phyloP scores from a whole-genome alignment of 2,888 invertebrate genomes.

The Hemistola chrysoprasaria region DNA sequence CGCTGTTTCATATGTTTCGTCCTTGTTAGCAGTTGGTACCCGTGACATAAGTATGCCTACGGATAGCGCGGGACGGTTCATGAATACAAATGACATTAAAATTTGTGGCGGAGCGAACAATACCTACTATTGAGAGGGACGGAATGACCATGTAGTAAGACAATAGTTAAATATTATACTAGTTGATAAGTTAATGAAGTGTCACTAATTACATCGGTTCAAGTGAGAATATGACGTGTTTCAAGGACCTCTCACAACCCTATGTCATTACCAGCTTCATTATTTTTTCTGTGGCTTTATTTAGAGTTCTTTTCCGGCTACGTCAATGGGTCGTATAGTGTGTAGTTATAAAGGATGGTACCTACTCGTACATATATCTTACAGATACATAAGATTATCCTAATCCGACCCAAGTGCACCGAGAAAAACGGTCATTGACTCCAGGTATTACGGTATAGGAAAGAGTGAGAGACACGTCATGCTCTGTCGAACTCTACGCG shows the following conservation, averaged over 20 bases:
- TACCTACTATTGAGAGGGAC: conserved; percentile 43
- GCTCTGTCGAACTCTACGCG: no score
- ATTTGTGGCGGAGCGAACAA: conserved; percentile 54
- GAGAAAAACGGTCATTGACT: no score
- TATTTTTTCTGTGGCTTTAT: conserved; percentile 4
- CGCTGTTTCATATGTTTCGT: neutral
- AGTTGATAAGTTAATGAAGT: no score
- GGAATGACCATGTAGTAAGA: conserved; percentile 48
- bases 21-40: conserved; percentile 34
- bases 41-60: no score
- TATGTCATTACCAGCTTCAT: neutral
- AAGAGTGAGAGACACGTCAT: no score
- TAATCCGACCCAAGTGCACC: no score
- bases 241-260: conserved; percentile 7
- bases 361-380: no score
- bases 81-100: conserved; percentile 71
- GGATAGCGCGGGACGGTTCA: conserved; percentile 49
- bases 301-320: conserved; percentile 5
- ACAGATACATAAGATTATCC: no score
- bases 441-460: no score
- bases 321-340: neutral
- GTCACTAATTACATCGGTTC: conserved; percentile 12
- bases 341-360: neutral
- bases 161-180: no score
- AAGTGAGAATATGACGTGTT: conserved; percentile 5